phyloP scores from a whole-genome alignment of 2,888 invertebrate species.

The Augochlorella aurata region DNA sequence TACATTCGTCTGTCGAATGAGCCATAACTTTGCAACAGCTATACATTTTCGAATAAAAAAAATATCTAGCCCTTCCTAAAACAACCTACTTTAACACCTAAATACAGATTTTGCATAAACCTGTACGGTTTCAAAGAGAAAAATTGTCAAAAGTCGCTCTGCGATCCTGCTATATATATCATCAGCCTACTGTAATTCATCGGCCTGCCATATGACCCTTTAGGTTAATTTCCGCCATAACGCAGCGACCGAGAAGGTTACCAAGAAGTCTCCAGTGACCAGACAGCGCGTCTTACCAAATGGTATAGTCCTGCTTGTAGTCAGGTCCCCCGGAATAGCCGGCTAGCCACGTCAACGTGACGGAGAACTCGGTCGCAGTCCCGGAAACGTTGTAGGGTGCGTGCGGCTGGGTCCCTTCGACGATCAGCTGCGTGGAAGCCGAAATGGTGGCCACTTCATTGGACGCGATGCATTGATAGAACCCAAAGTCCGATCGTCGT shows the following conservation, averaged over 20 bases:
- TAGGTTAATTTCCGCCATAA: background rate
- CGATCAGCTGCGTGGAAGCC: slow-evolving; percentile 93
- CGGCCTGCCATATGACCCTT: no score
- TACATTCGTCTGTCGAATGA: no score
- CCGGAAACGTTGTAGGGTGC: slow-evolving; percentile 98
- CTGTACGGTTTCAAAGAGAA: no score
- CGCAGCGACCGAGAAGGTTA: background rate
- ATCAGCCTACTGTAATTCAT: no score
- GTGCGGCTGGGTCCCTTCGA: slow-evolving; percentile 97
- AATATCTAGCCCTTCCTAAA: no score
- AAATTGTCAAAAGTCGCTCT: no score
- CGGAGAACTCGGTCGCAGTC: slow-evolving; percentile 93
- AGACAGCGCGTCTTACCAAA: slow-evolving; percentile 86
- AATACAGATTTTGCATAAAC: no score
- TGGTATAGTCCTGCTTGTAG: slow-evolving; percentile 96
- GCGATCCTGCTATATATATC: no score
- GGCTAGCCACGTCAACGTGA: slow-evolving; percentile 95
- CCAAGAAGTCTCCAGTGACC: background rate
- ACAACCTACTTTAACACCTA: no score
- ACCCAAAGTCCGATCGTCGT: slow-evolving; percentile 94
- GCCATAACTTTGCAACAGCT: no score
- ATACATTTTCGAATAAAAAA: no score
- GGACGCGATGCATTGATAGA: slow-evolving; percentile 96
- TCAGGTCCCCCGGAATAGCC: slow-evolving; percentile 97
- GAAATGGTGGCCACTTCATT: slow-evolving; percentile 98